Conservation (phyloP, 2,797 vertebrate genomes). For the Hirundo rustica region DNA sequence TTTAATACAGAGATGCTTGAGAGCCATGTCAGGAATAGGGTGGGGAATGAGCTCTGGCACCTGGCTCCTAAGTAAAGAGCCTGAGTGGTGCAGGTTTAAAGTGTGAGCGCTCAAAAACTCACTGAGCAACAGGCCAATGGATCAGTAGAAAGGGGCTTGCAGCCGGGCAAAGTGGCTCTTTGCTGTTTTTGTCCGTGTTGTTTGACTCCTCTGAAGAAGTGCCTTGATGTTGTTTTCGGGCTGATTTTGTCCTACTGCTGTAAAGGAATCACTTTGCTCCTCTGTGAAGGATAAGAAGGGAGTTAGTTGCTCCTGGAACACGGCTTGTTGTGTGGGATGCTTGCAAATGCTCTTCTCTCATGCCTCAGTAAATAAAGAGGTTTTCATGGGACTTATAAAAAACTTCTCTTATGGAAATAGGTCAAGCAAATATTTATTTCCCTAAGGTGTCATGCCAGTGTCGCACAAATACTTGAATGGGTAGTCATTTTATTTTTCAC, state of each 20-base stretch:
- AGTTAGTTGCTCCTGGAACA: not conserved
- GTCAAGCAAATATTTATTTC: constrained; percentile 38
- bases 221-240: not conserved
- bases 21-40: not conserved
- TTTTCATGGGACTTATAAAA: not conserved
- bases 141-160: not conserved
- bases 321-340: rapidly evolving
- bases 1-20: not conserved
- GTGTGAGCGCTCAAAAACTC: not conserved
- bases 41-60: not conserved
- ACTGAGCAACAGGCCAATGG: not conserved
- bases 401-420: not conserved
- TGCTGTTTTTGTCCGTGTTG: rapidly evolving
- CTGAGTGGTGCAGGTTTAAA: not conserved
- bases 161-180: not conserved
- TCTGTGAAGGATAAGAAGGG: not conserved
- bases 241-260: not conserved
- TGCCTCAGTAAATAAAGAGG: not conserved
- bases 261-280: not conserved
- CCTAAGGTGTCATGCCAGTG: not conserved
- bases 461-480: not conserved
- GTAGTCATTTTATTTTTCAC: not conserved
- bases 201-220: not conserved
- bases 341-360: not conserved
- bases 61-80: not conserved